Evolutionary conservation across 2,888 invertebrate genomes (phyloP), one percentile per base, ranked within the genome.

Genomic region (Melipona beecheii): DNA sequence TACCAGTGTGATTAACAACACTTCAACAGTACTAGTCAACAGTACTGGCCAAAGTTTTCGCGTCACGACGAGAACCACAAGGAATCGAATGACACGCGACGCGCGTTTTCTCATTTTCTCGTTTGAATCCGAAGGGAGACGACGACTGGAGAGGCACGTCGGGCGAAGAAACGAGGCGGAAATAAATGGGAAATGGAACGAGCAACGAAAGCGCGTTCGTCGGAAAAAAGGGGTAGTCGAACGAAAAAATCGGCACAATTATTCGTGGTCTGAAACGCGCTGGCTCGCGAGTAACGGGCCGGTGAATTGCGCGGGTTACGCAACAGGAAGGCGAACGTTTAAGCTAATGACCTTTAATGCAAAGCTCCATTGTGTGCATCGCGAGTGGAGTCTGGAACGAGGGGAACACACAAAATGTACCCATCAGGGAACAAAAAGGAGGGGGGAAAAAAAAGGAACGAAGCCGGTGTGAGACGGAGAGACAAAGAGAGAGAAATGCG

Each of bases 291-390:
- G 82, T 74, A 86, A 77, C 83, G 81, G 81, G 81, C 77, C 81
- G 88, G 71, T 86, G 85, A 89, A 90, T 90, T 84, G 88, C 78
- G 81, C 85, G 85, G 84, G 84, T 91, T 90, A 87, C 86, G 90
- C 90, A 91, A 90, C 90, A 90, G 90, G 91, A 91, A 91, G 89
- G 81, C 88, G 86, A 89, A 89, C 90, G 87, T 89, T 91, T 89
- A 90, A 91, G 91, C 88, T 91, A 91, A 91, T 91, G 90, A 90
- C 87, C 87, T 90, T 90, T 91, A 91, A 91, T 90, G 87, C 86
- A 90, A 87, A 88, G 87, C 87, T 90, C 90, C 84, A 91, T 91
- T 90, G 91, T 91, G 68, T 62, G 74, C 80, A 72, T 74, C 84
- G 89, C 83, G 80, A 81, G 86, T 78, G 78, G 77, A 69, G 74